Conservation (phyloP, 1,140 invertebrate species). For the Halictus rubicundus region DNA sequence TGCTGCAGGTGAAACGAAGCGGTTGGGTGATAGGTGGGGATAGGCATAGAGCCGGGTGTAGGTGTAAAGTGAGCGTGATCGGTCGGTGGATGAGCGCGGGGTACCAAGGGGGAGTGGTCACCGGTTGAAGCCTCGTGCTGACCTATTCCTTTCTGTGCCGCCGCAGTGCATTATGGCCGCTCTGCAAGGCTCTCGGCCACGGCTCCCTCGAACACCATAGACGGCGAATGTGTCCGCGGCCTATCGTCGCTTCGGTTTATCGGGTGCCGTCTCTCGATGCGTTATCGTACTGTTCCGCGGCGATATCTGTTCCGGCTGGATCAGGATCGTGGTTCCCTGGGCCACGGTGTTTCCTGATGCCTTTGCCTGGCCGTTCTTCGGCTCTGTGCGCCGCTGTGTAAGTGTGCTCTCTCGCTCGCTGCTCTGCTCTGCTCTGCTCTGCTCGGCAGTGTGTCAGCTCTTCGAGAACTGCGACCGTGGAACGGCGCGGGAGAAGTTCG, state of each 20-base stretch:
- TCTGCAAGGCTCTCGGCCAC: conserved; percentile 63
- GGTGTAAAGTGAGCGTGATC: conserved; percentile 75
- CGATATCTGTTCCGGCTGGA: conserved; percentile 22
- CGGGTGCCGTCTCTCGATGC: background rate
- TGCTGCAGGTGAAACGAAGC: conserved; percentile 48
- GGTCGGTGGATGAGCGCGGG: conserved; percentile 71
- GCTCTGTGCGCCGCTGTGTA: conserved; percentile 9
- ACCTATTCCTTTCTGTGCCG: conserved; percentile 78
- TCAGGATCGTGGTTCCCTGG: background rate
- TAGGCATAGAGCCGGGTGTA: conserved; percentile 56
- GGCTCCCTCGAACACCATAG: conserved; percentile 44
- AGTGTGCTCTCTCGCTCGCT: conserved; percentile 13
- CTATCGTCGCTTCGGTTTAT: background rate
- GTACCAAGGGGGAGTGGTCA: conserved; percentile 76
- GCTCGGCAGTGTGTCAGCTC: conserved; percentile 41
- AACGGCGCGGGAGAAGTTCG: conserved; percentile 18
- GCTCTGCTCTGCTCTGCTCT: too few species aligned
- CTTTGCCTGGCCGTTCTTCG: background rate
- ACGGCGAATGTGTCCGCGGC: conserved; percentile 32
- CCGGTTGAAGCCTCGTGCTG: conserved; percentile 74
- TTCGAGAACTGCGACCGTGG: conserved; percentile 31
- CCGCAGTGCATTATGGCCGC: conserved; percentile 78
- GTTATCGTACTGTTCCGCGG: conserved; percentile 15
- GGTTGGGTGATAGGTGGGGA: conserved; percentile 39
- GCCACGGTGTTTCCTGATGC: conserved; percentile 46